phyloP scores from a whole-genome alignment of 1,140 invertebrate species.

The Bombus confusus region DNA sequence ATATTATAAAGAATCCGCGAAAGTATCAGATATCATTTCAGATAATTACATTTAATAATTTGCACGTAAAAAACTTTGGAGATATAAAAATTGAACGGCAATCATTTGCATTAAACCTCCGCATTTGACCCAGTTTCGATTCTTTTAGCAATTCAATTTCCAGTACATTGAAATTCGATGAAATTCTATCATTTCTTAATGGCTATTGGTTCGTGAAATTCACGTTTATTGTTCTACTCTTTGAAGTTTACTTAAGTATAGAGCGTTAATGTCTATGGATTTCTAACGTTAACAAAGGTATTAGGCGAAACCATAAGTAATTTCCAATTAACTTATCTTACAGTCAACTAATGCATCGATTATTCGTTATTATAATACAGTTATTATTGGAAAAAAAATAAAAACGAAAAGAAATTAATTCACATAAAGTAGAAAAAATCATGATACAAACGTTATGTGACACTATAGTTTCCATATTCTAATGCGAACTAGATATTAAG shows the following conservation, averaged over 20 bases:
- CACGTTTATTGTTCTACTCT: not conserved
- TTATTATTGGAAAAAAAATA: no score
- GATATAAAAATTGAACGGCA: not conserved
- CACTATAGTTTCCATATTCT: not conserved
- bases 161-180: conserved; percentile 8
- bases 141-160: conserved; percentile 28
- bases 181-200: not conserved
- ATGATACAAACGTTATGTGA: not conserved
- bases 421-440: not conserved
- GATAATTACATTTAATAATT: not conserved
- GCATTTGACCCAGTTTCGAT: not conserved
- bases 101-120: not conserved
- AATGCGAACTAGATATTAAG: not conserved
- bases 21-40: not conserved
- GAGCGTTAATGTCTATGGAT: not conserved
- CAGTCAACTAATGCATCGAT: no score
- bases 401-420: not conserved
- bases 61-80: not conserved
- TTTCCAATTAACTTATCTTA: not conserved
- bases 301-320: conserved; percentile 1
- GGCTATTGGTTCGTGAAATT: conserved; percentile 19
- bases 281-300: no score
- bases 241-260: not conserved
- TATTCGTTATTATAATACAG: not conserved
- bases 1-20: not conserved